Evolutionary conservation across 2,113 vertebrate genomes (phyloP).

Genomic region (Periophthalmus modestus): DNA sequence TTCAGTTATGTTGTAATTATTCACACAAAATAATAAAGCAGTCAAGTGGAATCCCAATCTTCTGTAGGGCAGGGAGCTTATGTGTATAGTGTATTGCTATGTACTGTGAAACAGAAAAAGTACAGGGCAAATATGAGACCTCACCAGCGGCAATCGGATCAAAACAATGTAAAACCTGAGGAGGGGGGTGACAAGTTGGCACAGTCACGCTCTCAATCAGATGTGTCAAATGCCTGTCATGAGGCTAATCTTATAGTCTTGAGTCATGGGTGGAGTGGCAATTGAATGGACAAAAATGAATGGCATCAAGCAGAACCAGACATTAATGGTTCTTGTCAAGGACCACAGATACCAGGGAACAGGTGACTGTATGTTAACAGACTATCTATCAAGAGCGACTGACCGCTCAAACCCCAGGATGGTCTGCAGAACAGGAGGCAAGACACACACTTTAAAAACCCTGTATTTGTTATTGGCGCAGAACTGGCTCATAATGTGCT

Average conservation of each 20-base stretch:
- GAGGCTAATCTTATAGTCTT: neutral
- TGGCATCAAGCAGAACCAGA: slow-evolving; percentile 15
- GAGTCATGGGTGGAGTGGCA: too few relatives aligned
- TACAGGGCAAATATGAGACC: neutral
- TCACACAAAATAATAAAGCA: too few relatives aligned
- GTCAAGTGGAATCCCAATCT: slow-evolving; percentile 13
- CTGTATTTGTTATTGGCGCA: too few relatives aligned
- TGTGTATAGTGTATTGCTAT: slow-evolving; percentile 57
- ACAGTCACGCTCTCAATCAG: slow-evolving; percentile 14
- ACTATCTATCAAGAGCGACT: neutral
- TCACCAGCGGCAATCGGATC: neutral
- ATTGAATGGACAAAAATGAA: slow-evolving; percentile 28
- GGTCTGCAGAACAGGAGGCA: too few relatives aligned
- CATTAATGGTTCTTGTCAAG: slow-evolving; percentile 22
- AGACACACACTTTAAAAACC: too few relatives aligned
- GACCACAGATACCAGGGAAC: neutral
- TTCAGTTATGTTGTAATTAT: slow-evolving; percentile 2
- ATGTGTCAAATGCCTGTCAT: slow-evolving; percentile 6
- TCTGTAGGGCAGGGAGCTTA: slow-evolving; percentile 37
- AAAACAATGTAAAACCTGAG: neutral
- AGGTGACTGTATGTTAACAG: slow-evolving; percentile 2
- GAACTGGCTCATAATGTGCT: too few relatives aligned
- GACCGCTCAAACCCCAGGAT: slow-evolving; percentile 17
- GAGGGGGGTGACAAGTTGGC: neutral
- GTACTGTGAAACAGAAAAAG: slow-evolving; percentile 53